These are phyloP conservation scores for Philypnodon macrostomus DNA, from an alignment of 2,797 vertebrate species.

Conservation along the genomic window DNA sequence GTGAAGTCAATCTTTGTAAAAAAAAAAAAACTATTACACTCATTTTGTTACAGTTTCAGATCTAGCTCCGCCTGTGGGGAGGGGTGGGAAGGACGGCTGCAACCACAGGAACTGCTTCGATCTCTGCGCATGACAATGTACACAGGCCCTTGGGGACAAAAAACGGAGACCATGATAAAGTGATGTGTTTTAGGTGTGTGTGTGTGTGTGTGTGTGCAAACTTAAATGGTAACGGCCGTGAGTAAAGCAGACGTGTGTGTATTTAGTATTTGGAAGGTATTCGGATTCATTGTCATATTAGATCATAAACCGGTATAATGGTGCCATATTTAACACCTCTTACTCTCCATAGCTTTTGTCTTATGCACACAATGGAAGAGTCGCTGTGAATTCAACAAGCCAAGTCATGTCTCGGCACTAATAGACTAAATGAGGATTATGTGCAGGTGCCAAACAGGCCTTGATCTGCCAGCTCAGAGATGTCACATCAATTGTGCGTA, in stretches of 20 bases:
- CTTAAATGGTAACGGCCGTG: too few relatives aligned
- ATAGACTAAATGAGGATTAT: conserved; percentile 40
- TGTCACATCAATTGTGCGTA: conserved; percentile 32
- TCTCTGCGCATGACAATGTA: conserved; percentile 27
- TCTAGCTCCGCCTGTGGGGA: conserved; percentile 65
- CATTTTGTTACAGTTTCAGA: conserved; percentile 75
- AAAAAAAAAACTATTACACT: conserved; percentile 66
- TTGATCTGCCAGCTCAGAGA: conserved; percentile 29
- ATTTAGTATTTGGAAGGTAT: too few relatives aligned
- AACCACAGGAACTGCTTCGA: conserved; percentile 53
- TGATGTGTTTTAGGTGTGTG: too few relatives aligned
- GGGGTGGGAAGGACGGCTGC: conserved; percentile 50
- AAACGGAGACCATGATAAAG: conserved; percentile 16
- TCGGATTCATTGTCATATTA: too few relatives aligned
- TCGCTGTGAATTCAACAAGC: conserved; percentile 18
- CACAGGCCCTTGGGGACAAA: neutral
- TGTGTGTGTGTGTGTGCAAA: too few relatives aligned
- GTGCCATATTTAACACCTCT: too few relatives aligned
- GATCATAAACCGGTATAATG: too few relatives aligned
- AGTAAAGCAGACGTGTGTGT: too few relatives aligned
- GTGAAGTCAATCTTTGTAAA: too few relatives aligned
- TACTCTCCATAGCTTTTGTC: too few relatives aligned
- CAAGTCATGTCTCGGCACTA: conserved; percentile 27
- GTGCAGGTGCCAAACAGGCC: conserved; percentile 33
- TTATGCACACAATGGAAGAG: neutral